Conservation (phyloP, 2,113 vertebrate genomes). For the Rhabdomys dilectus region DNA sequence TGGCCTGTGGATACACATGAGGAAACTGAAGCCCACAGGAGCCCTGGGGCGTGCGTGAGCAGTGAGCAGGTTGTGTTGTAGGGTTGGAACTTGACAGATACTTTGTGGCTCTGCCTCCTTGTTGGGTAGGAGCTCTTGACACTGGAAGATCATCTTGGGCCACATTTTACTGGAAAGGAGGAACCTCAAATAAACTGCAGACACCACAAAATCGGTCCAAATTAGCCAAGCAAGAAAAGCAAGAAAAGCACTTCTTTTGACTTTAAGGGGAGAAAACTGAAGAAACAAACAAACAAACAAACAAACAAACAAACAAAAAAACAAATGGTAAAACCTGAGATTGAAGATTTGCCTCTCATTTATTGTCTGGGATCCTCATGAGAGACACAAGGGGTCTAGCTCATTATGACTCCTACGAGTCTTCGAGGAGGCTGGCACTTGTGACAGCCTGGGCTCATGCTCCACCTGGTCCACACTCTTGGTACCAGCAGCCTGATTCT, state of each 20-base stretch:
- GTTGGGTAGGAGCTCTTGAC: background rate
- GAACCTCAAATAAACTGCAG: background rate
- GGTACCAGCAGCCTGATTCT: background rate
- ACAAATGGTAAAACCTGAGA: background rate
- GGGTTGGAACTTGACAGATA: background rate
- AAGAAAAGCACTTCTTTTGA: background rate
- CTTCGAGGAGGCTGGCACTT: fast-evolving
- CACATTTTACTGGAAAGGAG: background rate
- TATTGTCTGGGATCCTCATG: background rate
- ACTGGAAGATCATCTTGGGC: background rate
- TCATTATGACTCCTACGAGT: background rate
- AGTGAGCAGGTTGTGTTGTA: background rate
- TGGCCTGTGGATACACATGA: background rate
- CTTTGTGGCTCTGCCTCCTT: background rate
- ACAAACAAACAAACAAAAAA: too few species aligned
- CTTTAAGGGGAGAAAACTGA: background rate
- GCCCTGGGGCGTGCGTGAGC: fast-evolving
- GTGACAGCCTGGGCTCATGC: background rate
- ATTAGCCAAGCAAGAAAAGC: background rate
- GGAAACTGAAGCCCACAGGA: background rate
- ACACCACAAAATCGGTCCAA: background rate
- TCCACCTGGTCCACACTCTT: background rate
- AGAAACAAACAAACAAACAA: too few species aligned
- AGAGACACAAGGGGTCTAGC: background rate
- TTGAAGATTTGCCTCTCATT: background rate